Base-by-base conservation (phyloP, 64 coral and sea anemone species). In the Montipora efflorescens region DNA sequence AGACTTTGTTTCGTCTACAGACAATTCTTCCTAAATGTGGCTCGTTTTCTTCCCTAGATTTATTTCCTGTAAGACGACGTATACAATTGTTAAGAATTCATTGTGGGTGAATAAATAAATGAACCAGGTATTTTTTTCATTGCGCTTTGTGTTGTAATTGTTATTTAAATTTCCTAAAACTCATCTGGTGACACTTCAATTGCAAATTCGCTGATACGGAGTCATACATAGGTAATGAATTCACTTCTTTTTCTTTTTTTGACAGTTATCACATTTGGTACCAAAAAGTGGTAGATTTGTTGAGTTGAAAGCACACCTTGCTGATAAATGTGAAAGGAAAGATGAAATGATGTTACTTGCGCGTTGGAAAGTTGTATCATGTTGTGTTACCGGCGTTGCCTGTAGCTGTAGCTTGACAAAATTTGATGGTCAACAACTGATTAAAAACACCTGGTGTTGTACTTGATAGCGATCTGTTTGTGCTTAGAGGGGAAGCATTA, bases 391-490 rank as follows among this genome's bases (percentile, higher is more conserved):
- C 10, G 71, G 7, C 49, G 1, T 19, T 18, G 7, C 5, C 7
- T 14, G 28, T 78, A 5, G 18, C 76, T 50, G 45, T 3, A 78
- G 3, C 76, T 48, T 50, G 46, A 48, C 13, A 46, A 49, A 78
- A 3, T 46, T 8, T 13, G 74, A 1, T 66, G 9, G 23, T 66
- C 7, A 45, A 70, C 62, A 66, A 22, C 19, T 71, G 18, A 51
- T 71, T 14, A 71, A n/a, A 50, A 86, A 47, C 82, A 86, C 82
- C 82, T 71, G 82, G 62, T 71, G 82, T n/a, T 50, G 5, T 0
- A 48, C n/a, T 86, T 71, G 82, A 86, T 86, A 86, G 62, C 66
- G 5, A 86, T 86, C 62, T 86, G 4, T 84, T 69, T 84, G 13
- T 16, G 62, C 66, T 9, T 7, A 46, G 25, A 25, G 21, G 16